These are phyloP conservation scores for Pachyuromys duprasi DNA, from an alignment of 2,797 vertebrate species.

Conservation along the genomic window DNA sequence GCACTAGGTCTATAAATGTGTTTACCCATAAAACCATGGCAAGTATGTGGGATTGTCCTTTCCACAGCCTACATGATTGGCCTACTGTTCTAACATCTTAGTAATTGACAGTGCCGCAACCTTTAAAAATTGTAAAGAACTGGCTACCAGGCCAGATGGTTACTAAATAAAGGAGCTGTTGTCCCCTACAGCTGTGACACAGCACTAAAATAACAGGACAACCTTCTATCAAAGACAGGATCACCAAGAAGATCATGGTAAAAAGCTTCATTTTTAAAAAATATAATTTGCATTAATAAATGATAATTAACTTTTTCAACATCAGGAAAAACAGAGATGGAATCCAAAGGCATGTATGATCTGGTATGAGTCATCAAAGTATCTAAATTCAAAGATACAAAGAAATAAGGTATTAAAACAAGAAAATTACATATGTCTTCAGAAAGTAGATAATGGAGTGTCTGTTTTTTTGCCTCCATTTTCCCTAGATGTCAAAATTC, in stretches of 20 bases:
- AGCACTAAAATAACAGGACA: not conserved
- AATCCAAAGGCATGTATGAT: not conserved
- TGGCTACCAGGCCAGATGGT: conserved; percentile 3
- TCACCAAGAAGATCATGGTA: not conserved
- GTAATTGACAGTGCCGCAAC: conserved; percentile 59
- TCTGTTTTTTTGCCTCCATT: not conserved
- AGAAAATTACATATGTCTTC: not conserved
- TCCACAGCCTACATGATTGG: not conserved
- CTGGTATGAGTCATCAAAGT: not conserved
- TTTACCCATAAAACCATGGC: conserved; percentile 23
- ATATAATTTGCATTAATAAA: conserved; percentile 18
- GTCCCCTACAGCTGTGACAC: not conserved
- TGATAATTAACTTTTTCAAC: not conserved
- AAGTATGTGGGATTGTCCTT: conserved; percentile 5
- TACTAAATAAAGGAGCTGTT: conserved; percentile 64
- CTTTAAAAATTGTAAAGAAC: conserved; percentile 64
- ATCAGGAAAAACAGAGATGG: not conserved
- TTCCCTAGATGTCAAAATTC: not conserved
- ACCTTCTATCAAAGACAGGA: not conserved
- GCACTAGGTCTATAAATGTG: not conserved
- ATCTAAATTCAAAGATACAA: conserved; percentile 2
- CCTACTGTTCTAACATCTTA: conserved; percentile 56
- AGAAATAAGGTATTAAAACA: not conserved
- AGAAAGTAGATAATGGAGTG: not conserved
- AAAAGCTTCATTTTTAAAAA: conserved; percentile 18